Conservation (phyloP, 1,140 invertebrate species). For the Drosophila tristis region DNA sequence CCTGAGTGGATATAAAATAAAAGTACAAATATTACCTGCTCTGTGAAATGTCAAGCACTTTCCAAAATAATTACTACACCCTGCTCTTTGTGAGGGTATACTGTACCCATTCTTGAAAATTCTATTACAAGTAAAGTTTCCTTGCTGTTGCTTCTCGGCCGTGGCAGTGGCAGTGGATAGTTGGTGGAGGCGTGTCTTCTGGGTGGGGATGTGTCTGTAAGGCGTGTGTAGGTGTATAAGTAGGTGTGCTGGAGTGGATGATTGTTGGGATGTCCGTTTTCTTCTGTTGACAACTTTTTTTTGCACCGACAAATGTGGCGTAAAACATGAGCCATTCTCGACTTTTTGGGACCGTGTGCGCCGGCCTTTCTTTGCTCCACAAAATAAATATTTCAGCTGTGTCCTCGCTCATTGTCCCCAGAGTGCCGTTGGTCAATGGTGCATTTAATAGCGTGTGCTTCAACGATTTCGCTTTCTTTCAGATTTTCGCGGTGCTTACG, state of each 20-base stretch:
- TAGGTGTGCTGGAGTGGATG: conserved; percentile 7
- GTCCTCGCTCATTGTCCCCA: conserved; percentile 24
- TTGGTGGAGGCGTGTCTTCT: conserved; percentile 1
- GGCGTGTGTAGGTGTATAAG: conserved; percentile 1
- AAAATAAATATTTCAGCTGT: conserved; percentile 41
- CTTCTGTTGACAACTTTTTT: conserved; percentile 55
- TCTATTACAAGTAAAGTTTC: conserved; percentile 77
- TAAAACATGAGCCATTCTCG: conserved; percentile 61
- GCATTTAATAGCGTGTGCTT: conserved; percentile 76
- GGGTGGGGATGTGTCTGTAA: conserved; percentile 2
- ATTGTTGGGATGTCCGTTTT: background rate
- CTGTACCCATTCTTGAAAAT: conserved; percentile 63
- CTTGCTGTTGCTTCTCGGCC: conserved; percentile 36
- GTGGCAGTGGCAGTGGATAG: conserved; percentile 3
- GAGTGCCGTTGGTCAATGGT: conserved; percentile 65
- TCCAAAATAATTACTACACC: conserved; percentile 8
- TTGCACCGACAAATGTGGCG: conserved; percentile 49
- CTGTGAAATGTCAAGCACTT: background rate
- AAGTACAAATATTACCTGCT: background rate
- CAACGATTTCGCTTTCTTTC: conserved; percentile 13
- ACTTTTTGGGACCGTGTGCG: conserved; percentile 31
- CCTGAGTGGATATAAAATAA: background rate
- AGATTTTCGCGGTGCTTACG: conserved; percentile 26
- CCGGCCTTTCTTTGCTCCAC: conserved; percentile 6
- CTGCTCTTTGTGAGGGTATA: conserved; percentile 23